Conservation (phyloP, 2,797 vertebrate species). For the Bryconaethiops microstoma region DNA sequence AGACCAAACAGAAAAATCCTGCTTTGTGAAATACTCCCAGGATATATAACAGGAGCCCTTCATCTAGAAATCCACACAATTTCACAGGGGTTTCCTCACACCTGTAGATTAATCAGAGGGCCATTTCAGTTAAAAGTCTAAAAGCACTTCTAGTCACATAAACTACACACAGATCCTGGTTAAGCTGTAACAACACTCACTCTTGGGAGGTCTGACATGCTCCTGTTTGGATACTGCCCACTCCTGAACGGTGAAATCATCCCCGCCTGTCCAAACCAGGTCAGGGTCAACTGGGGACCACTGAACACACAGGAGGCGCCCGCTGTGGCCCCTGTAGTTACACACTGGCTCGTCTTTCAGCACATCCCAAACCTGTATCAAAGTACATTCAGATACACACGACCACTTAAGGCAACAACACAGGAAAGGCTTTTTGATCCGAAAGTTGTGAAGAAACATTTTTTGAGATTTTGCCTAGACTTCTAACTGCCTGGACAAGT, state of each 20-base stretch:
- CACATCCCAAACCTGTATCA: conserved; percentile 90
- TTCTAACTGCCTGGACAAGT: not conserved
- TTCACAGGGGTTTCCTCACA: not conserved
- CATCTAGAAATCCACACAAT: not conserved
- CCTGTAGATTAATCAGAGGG: not conserved
- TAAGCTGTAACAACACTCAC: conserved; percentile 66
- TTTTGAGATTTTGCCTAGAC: not conserved
- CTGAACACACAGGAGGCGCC: conserved; percentile 87
- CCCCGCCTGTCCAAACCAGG: conserved; percentile 89
- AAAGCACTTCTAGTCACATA: not conserved
- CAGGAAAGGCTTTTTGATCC: not conserved
- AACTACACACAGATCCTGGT: no score
- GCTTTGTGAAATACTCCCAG: not conserved
- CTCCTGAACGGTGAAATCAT: conserved; percentile 93
- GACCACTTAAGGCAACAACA: not conserved
- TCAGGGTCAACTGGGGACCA: conserved; percentile 93
- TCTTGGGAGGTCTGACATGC: conserved; percentile 88
- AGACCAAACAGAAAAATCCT: not conserved
- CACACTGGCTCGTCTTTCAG: conserved; percentile 84
- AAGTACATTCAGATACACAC: conserved; percentile 1
- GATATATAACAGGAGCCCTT: not conserved
- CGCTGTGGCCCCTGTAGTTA: conserved; percentile 92
- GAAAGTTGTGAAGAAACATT: no score
- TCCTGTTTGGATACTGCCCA: conserved; percentile 89
- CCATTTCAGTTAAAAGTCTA: not conserved